Base-by-base conservation (phyloP, 2,888 invertebrate species). In the Ectemnius lituratus region DNA sequence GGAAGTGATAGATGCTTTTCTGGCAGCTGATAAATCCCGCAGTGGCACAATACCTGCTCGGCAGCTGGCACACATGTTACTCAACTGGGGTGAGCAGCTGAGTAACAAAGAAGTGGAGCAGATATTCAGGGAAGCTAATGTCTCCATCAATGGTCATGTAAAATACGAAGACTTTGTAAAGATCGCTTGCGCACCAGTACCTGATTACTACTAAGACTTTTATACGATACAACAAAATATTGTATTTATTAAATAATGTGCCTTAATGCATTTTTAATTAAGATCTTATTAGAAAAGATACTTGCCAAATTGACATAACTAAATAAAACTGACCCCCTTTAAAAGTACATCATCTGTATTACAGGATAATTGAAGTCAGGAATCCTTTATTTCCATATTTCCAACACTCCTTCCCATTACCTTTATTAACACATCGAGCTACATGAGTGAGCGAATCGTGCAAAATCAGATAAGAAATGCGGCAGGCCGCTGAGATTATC, bases 151-250 rank as follows among this genome's bases (percentile, higher is more conserved):
- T 81, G 96, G 96, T 2, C 93, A 94, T 62, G 96, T 98, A 0
- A 94, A 95, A n/a, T 98, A 97, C 85, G 95, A 97, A 82, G 97
- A 98, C 89, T 97, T 98, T 90, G 96, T 97, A 0, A 97, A 97
- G 91, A 97, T 98, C 82, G 95, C 97, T 2, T 97, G 97, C 91
- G 97, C 97, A 2, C 97, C 97, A 0, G 96, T 97, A 4, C 97
- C 97, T 0, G 97, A 98, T 90, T 98, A 98, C 90, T 98, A 97
- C 88, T 97, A 91, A 92, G 37, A 37, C 8, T 37, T 37, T 37
- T 37, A 37, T 37, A 37, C 11, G 8, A 11, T 4, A 11, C 37
- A 1, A 37, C 37, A 11, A 8, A 11, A 37, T 11, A 37, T 37
- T 37, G 37, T 37, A 37, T 37, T 37, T 37, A 37, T 37, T 37